Evolutionary conservation across 2,113 vertebrate species (phyloP), one percentile per base, ranked within the genome.

Genomic region (Phalacrocorax pelagicus): DNA sequence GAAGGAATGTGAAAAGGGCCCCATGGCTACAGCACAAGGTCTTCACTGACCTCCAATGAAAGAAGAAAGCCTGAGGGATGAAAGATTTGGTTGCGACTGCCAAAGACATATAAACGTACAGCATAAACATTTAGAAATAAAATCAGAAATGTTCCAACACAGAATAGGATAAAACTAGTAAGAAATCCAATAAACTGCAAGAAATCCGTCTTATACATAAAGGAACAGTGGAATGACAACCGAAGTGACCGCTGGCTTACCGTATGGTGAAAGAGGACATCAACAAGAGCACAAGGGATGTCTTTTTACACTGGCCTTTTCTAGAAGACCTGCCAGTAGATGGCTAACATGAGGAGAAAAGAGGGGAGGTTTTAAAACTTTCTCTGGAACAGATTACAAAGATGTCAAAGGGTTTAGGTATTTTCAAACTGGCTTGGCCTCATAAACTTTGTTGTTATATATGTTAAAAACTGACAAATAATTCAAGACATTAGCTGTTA

Each of bases 81-180:
- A 80, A 83, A 69, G 79, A 73, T 65, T 57, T 80, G 54, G 74
- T 86, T 72, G 54, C 90, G 82, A 80, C 46, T 92, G 88, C 74
- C 88, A 74, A 87, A 81, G 63, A 32, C n/a, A 47, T 34, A 85
- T 57, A 92, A 95, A 92, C 9, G 1, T 4, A 72, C 23, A 82
- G 82, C 36, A 72, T 49, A 92, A 90, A 94, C 54, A 80, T 90
- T 80, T 61, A 81, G 78, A 83, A 93, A 93, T 42, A 9, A 93
- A 92, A 92, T 57, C 74, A 58, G 62, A 72, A 82, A 38, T 72
- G 78, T 88, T 92, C 85, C 74, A 85, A 59, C 15, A 27, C 20
- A 52, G 47, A 93, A 71, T 3, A 65, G 42, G 42, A 87, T 58
- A 93, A 93, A 93, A 90, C 22, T 16, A 30, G 49, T 66, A 86